Conservation (phyloP, 2,797 vertebrate species). For the Atherinosoma microstoma region DNA sequence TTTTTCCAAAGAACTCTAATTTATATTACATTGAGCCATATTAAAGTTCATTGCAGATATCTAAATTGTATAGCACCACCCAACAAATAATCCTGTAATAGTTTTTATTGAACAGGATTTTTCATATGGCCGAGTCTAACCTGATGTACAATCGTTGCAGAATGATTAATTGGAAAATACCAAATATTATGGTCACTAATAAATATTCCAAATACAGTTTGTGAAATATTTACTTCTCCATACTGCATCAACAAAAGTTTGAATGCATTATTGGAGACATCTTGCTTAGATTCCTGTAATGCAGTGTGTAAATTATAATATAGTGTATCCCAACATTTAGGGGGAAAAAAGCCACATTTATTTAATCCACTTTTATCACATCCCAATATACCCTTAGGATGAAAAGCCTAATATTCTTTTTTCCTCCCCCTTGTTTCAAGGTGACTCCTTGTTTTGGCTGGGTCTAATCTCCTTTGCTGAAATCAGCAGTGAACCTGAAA, state of each 20-base stretch:
- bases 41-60: neutral
- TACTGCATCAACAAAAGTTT: neutral
- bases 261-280: neutral
- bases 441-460: neutral
- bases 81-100: neutral
- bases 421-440: conserved; percentile 10
- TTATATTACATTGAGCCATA: neutral
- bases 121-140: neutral
- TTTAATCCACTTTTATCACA: neutral
- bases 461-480: conserved; percentile 10
- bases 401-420: neutral
- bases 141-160: neutral
- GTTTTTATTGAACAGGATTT: neutral
- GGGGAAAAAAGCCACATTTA: neutral
- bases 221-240: neutral
- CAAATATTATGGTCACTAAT: neutral
- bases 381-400: neutral
- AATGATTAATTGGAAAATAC: neutral
- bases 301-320: neutral
- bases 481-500: conserved; percentile 4
- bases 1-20: neutral
- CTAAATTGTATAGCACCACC: neutral
- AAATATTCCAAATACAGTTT: neutral
- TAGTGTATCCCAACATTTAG: neutral
- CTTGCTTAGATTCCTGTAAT: neutral